Conservation (phyloP, 2,113 vertebrate genomes). For the Platichthys flesus region DNA sequence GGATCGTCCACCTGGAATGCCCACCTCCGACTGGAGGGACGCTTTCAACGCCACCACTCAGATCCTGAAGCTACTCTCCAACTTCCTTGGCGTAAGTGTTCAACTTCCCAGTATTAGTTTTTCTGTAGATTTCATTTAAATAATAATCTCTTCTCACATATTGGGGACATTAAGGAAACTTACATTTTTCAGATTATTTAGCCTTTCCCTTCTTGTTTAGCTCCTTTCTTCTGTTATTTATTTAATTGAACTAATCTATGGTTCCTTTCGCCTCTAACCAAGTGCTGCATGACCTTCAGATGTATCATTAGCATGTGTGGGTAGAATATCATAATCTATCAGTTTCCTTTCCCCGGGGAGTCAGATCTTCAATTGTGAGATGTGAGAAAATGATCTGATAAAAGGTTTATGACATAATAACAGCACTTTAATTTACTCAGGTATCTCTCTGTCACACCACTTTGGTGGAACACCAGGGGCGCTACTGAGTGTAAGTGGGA, state of each 20-base stretch:
- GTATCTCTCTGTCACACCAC: slow-evolving; percentile 3
- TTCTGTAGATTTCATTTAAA: no score
- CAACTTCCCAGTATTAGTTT: background rate
- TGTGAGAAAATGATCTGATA: background rate
- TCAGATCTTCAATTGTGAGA: background rate
- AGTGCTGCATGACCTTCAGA: no score
- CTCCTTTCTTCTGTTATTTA: background rate
- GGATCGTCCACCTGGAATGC: slow-evolving; percentile 67
- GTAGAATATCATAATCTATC: background rate
- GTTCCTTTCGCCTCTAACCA: no score
- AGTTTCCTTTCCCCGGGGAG: background rate
- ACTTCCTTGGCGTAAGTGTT: slow-evolving; percentile 88
- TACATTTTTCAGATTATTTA: no score
- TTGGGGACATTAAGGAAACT: no score
- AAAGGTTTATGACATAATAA: background rate
- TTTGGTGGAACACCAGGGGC: background rate
- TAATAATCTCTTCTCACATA: no score
- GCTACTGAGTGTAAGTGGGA: background rate
- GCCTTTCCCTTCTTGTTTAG: no score
- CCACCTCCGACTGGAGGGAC: slow-evolving; percentile 82
- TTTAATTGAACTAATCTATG: no score
- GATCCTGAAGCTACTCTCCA: slow-evolving; percentile 84
- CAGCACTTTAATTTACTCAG: background rate
- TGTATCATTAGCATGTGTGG: no score
- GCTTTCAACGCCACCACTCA: slow-evolving; percentile 86